phyloP scores from a whole-genome alignment of 2,797 vertebrate genomes.

The Platalea minor region DNA sequence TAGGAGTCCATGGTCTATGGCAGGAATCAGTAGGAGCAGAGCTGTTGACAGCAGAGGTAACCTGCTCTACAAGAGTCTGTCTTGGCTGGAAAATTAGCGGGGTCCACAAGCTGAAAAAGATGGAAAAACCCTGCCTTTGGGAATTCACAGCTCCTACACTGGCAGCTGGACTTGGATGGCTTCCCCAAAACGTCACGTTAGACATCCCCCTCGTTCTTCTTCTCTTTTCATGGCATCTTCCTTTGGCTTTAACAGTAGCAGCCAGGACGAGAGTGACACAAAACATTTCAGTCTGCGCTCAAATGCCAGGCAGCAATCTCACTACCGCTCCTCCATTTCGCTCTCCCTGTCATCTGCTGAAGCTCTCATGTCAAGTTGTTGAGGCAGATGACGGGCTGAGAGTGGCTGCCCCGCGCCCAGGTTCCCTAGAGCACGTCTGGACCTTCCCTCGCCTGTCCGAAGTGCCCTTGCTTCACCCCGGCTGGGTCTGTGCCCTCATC shows the following conservation, averaged over 20 bases:
- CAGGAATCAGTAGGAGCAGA: not conserved
- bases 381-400: not conserved
- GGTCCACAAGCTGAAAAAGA: not conserved
- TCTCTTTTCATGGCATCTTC: not conserved
- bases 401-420: not conserved
- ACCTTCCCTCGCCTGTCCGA: not conserved
- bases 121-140: not conserved
- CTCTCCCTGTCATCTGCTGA: not conserved
- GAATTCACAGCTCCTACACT: not conserved
- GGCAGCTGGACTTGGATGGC: not conserved
- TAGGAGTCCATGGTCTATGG: not conserved
- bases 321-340: rapidly evolving
- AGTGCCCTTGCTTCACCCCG: not conserved
- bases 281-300: not conserved
- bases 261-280: not conserved
- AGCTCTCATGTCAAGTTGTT: not conserved
- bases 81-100: not conserved
- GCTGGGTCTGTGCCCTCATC: not conserved
- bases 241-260: not conserved
- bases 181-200: not conserved
- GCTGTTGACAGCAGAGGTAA: not conserved
- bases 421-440: not conserved
- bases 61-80: not conserved
- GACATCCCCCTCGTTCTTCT: not conserved
- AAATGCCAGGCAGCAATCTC: not conserved